Percentiles rank a stretch among this genome's conserved stretches.
Conservation (phyloP, 2,113 vertebrate species). For the Sciurus niger region DNA sequence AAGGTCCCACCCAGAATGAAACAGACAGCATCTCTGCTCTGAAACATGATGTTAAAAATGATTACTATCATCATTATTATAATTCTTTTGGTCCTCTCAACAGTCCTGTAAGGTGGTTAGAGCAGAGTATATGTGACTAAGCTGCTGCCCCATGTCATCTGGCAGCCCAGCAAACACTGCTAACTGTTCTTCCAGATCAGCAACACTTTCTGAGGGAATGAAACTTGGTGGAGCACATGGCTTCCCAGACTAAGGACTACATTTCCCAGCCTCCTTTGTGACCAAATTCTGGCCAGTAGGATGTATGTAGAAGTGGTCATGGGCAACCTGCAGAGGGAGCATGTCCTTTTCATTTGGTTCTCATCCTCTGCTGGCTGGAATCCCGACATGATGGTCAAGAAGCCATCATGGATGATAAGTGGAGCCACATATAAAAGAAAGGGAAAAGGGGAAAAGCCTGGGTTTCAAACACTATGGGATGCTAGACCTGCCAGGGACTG, state of each 20-base stretch:
- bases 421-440: neutral
- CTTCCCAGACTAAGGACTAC: neutral
- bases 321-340: neutral
- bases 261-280: slow-evolving; percentile 1
- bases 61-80: neutral
- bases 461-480: neutral
- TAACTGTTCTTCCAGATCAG: neutral
- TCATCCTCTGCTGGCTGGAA: neutral
- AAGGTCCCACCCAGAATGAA: neutral
- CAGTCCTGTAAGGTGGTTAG: neutral
- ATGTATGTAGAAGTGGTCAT: neutral
- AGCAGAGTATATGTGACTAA: neutral
- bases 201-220: neutral
- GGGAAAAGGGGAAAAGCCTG: neutral
- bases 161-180: neutral
- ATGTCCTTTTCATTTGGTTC: neutral
- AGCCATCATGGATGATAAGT: neutral
- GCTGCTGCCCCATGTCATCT: too few relatives aligned
- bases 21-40: neutral
- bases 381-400: neutral
- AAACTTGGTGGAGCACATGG: neutral
- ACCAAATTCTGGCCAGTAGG: neutral
- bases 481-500: neutral
- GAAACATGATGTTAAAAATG: neutral
- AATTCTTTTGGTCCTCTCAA: neutral